Evolutionary conservation across 2,113 vertebrate species (phyloP).

Genomic region (Butastur rufipennis): DNA sequence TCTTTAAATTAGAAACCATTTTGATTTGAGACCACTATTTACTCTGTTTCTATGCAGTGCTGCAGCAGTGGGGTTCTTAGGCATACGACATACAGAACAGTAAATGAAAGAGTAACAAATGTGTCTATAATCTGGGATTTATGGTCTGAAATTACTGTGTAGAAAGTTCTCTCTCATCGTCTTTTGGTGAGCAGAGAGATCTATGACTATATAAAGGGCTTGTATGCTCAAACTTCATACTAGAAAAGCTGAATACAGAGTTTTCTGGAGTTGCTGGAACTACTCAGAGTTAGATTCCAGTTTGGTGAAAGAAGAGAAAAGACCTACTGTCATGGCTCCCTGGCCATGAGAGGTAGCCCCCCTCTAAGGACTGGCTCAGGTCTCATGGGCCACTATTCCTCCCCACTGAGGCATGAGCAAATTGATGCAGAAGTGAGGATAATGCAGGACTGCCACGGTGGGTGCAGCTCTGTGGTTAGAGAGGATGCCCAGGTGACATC

Average conservation of each 20-base stretch:
- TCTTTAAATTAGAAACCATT: background rate
- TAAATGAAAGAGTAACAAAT: background rate
- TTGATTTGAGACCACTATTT: background rate
- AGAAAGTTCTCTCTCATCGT: accelerated
- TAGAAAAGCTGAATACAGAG: background rate
- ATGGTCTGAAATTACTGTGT: background rate
- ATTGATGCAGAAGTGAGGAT: background rate
- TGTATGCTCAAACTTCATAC: background rate
- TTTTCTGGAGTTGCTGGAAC: background rate
- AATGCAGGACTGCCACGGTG: background rate
- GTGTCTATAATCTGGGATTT: background rate
- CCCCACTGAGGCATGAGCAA: background rate
- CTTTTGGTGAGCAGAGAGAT: background rate
- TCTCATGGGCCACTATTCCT: background rate
- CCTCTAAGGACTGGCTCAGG: background rate
- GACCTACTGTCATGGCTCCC: background rate
- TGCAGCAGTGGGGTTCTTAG: background rate
- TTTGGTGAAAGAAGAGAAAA: background rate
- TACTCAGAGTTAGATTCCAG: background rate
- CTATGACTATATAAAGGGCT: background rate
- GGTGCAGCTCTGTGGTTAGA: background rate
- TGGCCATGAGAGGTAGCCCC: background rate
- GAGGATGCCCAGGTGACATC: background rate
- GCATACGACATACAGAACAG: background rate
- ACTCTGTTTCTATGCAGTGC: background rate